phyloP scores from a whole-genome alignment of 2,113 vertebrate species.

The Anoura caudifer region DNA sequence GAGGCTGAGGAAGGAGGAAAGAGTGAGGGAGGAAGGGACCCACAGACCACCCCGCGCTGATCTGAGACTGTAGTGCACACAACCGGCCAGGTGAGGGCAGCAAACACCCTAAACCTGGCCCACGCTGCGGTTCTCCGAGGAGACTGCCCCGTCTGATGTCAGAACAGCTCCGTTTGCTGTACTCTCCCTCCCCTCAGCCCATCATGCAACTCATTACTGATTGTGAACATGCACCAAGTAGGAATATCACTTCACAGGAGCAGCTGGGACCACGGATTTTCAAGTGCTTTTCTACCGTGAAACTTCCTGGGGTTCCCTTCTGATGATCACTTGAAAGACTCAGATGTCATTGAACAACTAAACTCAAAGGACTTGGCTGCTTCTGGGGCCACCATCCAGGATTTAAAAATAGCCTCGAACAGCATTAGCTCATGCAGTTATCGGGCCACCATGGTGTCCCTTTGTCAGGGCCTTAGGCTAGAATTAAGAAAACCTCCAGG shows the following conservation, averaged over 20 bases:
- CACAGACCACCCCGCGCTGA: accelerated
- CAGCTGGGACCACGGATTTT: background rate
- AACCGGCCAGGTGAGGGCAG: constrained; percentile 76
- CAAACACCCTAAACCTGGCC: constrained; percentile 56
- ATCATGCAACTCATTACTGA: background rate
- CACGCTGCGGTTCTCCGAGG: accelerated
- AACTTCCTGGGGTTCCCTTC: background rate
- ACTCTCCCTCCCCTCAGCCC: background rate
- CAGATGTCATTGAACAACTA: background rate
- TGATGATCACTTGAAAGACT: background rate
- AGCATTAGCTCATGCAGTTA: background rate
- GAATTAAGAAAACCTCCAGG: constrained; percentile 3
- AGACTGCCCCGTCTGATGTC: accelerated
- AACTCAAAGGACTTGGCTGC: background rate
- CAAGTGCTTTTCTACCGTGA: background rate
- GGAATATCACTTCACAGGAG: background rate
- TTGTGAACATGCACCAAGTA: background rate
- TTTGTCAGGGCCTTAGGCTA: background rate
- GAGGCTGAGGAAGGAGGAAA: constrained; percentile 84
- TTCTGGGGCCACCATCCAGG: background rate
- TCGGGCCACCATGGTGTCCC: background rate
- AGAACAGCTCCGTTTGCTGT: background rate
- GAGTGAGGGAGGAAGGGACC: background rate
- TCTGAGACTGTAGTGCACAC: background rate
- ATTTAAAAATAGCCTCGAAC: background rate